Conservation (phyloP, 2,113 vertebrate species). For the Indicator maculatus region DNA sequence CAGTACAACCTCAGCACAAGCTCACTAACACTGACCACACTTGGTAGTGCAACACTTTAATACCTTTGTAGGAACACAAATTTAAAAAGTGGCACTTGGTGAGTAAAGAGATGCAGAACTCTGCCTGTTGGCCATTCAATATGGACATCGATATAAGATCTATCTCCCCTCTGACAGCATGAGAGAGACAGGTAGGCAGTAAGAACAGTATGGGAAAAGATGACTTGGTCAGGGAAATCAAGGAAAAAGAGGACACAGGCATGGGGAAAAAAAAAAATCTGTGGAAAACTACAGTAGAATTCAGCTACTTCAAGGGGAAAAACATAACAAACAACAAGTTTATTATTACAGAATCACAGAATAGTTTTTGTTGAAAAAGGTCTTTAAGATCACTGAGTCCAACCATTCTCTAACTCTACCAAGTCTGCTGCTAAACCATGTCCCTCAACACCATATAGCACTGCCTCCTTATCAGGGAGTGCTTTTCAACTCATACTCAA, state of each 20-base stretch:
- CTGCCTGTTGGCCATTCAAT: not conserved
- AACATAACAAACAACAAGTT: not conserved
- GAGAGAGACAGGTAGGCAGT: not conserved
- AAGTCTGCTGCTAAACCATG: too few relatives aligned
- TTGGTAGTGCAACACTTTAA: not conserved
- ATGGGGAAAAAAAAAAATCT: not conserved
- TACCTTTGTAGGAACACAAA: rapidly evolving
- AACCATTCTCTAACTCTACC: too few relatives aligned
- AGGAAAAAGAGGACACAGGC: not conserved
- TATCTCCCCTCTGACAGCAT: not conserved
- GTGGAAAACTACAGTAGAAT: not conserved
- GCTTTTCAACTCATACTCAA: not conserved
- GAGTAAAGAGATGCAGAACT: not conserved
- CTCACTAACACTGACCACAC: not conserved
- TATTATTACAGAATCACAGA: too few relatives aligned
- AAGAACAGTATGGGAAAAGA: not conserved
- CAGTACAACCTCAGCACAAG: not conserved
- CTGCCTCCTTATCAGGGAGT: too few relatives aligned
- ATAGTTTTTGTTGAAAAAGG: too few relatives aligned
- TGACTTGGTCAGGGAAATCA: not conserved
- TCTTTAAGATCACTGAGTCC: too few relatives aligned
- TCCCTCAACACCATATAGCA: too few relatives aligned
- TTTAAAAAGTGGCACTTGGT: not conserved
- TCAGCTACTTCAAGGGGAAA: not conserved
- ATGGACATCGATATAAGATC: not conserved